A percentile compares a stretch with the other conserved stretches of the same genome.
Evolutionary conservation across 2,113 vertebrate genomes (phyloP).

Genomic region (Xerus inauris): DNA sequence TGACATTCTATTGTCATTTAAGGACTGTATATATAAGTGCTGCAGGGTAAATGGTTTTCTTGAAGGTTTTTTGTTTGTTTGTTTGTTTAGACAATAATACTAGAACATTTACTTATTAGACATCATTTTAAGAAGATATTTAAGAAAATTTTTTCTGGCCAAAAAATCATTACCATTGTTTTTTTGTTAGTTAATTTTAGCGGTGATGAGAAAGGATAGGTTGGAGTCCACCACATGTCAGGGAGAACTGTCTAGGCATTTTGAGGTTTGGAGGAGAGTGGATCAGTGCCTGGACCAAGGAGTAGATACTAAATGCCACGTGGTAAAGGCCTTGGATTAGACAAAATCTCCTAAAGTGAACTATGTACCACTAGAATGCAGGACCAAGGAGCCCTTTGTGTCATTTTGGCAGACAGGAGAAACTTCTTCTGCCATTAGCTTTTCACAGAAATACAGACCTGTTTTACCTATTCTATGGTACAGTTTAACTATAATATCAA

Average conservation of each 20-base stretch:
- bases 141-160: neutral
- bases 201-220: neutral
- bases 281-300: neutral
- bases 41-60: neutral
- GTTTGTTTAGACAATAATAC: neutral
- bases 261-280: neutral
- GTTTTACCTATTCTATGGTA: neutral
- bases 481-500: neutral
- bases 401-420: neutral
- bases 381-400: no score
- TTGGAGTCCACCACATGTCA: neutral
- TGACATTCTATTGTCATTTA: slow-evolving; percentile 13
- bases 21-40: neutral
- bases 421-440: neutral
- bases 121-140: neutral
- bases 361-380: fast-evolving
- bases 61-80: neutral
- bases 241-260: neutral
- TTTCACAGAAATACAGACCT: neutral
- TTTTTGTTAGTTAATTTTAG: neutral
- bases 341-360: neutral
- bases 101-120: neutral
- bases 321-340: neutral
- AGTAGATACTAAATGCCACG: neutral
- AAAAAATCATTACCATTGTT: neutral